phyloP scores from a whole-genome alignment of 2,888 invertebrate genomes.

The Silvanus unidentatus region DNA sequence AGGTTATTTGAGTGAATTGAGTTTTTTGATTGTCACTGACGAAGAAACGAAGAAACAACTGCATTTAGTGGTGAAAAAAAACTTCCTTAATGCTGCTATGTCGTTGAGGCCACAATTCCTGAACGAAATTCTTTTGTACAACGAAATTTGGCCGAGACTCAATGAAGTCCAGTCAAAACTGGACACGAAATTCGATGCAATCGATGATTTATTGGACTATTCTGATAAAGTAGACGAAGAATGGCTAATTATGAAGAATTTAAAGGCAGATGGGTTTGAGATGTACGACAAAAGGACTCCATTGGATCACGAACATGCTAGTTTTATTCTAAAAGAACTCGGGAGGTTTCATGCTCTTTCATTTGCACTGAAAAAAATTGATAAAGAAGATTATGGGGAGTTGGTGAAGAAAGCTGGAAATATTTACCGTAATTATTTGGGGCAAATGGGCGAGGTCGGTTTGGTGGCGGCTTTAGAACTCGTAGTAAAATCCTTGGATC shows the following conservation, averaged over 20 bases:
- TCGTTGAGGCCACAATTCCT: conserved; percentile 4
- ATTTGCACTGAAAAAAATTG: conserved; percentile 6
- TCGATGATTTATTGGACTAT: conserved; percentile 5
- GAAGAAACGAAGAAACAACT: conserved; percentile 4
- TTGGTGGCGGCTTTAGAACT: background rate
- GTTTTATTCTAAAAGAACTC: conserved; percentile 7
- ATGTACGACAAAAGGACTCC: conserved; percentile 2
- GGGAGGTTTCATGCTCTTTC: conserved; percentile 11
- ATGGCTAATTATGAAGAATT: conserved; percentile 8
- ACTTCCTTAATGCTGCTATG: conserved; percentile 8
- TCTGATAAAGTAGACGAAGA: conserved; percentile 2
- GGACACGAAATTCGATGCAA: background rate
- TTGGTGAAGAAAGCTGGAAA: background rate
- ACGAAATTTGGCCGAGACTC: conserved; percentile 4
- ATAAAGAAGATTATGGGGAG: conserved; percentile 7
- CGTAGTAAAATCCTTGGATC: background rate
- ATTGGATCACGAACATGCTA: conserved; percentile 6
- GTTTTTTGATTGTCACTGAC: conserved; percentile 7
- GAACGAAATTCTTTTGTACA: conserved; percentile 11
- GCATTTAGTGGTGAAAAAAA: conserved; percentile 13
- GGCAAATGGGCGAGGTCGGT: background rate
- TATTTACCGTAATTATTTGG: background rate
- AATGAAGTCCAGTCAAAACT: conserved; percentile 4
- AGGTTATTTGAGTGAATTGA: conserved; percentile 15
- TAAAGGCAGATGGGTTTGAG: conserved; percentile 7